phyloP scores from a whole-genome alignment of 2,113 vertebrate species.

The Orcinus orca region DNA sequence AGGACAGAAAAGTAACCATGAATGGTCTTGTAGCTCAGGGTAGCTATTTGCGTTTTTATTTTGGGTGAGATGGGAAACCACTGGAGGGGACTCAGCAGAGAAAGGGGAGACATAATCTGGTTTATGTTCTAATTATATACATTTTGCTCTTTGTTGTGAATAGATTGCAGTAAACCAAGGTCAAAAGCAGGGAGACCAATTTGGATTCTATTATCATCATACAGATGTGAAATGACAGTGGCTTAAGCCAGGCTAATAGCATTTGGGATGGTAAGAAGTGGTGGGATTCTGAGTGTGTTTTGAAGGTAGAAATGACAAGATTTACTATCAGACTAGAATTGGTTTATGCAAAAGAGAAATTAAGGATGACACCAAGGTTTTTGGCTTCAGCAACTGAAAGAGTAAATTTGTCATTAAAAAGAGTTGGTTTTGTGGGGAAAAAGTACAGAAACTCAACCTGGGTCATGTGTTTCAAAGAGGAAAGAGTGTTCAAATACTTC shows the following conservation, averaged over 20 bases:
- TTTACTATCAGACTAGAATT: neutral
- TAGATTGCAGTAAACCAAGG: neutral
- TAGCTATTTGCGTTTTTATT: neutral
- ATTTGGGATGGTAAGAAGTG: neutral
- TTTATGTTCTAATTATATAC: neutral
- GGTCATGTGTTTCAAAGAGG: neutral
- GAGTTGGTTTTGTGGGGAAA: neutral
- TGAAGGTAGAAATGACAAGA: neutral
- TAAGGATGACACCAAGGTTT: neutral
- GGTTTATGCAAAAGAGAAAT: neutral
- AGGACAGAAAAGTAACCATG: neutral
- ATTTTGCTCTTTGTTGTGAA: neutral
- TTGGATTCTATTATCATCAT: neutral
- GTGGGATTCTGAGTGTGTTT: neutral
- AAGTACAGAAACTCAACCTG: neutral
- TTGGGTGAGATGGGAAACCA: neutral
- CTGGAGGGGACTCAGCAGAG: neutral
- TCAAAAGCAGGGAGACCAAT: neutral
- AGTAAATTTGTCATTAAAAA: neutral
- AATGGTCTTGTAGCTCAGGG: neutral
- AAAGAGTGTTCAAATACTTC: neutral
- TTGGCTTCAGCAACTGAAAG: neutral
- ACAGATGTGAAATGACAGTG: neutral
- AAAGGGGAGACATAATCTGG: neutral
- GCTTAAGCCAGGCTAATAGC: neutral